Evolutionary conservation across 2,797 vertebrate genomes (phyloP).

Genomic region (Chiroxiphia lanceolata): DNA sequence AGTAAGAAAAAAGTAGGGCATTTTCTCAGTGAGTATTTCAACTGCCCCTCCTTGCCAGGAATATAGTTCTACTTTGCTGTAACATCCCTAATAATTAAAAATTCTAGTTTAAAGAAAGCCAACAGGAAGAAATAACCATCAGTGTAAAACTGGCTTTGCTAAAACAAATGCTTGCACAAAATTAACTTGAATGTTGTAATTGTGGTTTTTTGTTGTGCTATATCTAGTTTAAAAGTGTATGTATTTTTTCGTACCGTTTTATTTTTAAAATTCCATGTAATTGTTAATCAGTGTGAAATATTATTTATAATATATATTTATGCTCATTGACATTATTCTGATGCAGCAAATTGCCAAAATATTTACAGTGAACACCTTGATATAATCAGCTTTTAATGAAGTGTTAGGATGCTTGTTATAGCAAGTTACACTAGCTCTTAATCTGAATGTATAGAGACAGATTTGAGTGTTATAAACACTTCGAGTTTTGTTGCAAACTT

Average conservation of each 20-base stretch:
- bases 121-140: neutral
- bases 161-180: neutral
- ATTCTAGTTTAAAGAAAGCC: neutral
- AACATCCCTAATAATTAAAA: neutral
- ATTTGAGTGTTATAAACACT: neutral
- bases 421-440: neutral
- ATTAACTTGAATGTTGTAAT: neutral
- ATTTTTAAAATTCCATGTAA: neutral
- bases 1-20: neutral
- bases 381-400: constrained; percentile 18
- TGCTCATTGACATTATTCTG: constrained; percentile 24
- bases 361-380: neutral
- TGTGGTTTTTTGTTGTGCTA: neutral
- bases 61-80: neutral
- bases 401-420: neutral
- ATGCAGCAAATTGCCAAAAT: constrained; percentile 51
- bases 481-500: neutral
- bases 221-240: neutral
- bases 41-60: neutral
- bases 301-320: neutral
- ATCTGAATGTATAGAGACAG: neutral
- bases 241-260: neutral
- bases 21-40: neutral
- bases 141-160: neutral
- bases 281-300: neutral